These are phyloP conservation scores for Petrocephalus sullivani DNA, from an alignment of 2,797 vertebrate species.

Conservation along the genomic window DNA sequence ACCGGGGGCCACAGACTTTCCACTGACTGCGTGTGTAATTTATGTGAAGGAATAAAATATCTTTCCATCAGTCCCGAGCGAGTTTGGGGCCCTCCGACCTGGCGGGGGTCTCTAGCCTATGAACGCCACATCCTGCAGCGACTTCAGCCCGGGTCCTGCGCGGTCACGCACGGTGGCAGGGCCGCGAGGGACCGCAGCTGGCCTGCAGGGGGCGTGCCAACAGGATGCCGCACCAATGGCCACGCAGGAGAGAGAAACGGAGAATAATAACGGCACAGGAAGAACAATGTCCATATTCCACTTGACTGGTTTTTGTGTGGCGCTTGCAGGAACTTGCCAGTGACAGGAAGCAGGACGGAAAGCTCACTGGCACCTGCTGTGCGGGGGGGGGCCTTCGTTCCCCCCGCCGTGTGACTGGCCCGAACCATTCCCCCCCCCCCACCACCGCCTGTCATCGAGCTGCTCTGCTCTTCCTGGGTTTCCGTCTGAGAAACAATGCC, in stretches of 20 bases:
- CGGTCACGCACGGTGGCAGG: constrained; percentile 1
- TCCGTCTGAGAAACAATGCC: constrained; percentile 25
- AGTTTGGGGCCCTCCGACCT: neutral
- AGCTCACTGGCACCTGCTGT: constrained; percentile 9
- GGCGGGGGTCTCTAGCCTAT: neutral
- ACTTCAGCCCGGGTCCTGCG: neutral
- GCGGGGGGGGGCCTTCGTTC: neutral
- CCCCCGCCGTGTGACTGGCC: too few relatives aligned
- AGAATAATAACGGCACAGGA: neutral
- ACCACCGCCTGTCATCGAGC: constrained; percentile 21
- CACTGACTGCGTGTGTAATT: neutral
- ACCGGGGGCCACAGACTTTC: neutral
- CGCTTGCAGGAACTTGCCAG: constrained; percentile 12
- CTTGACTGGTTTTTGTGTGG: constrained; percentile 9
- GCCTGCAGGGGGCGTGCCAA: neutral
- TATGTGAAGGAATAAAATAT: neutral
- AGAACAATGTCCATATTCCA: constrained; percentile 21
- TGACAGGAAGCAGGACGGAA: neutral
- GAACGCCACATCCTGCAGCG: neutral
- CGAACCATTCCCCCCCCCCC: neutral
- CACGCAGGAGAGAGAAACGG: constrained; percentile 5
- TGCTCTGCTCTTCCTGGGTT: constrained; percentile 28
- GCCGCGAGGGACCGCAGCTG: neutral
- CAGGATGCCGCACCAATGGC: neutral
- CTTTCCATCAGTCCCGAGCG: neutral